Evolutionary conservation across 2,888 invertebrate species (phyloP).

Genomic region (Didymodactylos carnosus): DNA sequence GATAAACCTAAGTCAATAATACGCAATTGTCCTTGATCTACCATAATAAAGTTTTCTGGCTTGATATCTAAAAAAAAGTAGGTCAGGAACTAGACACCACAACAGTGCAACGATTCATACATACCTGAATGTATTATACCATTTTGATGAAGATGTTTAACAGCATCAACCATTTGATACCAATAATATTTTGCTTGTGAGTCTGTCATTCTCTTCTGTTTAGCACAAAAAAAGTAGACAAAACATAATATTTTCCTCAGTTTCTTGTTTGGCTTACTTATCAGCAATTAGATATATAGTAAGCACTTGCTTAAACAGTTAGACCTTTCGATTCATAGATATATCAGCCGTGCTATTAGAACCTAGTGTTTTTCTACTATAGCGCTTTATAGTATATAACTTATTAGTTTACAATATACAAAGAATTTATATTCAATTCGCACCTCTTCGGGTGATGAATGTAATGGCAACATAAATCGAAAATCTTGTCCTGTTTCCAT

Average conservation of each 20-base stretch:
- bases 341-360: too few species aligned
- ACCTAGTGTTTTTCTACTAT: too few species aligned
- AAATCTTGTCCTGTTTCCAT: slow-evolving; percentile 1
- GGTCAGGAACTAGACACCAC: too few species aligned
- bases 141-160: background rate
- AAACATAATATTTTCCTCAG: too few species aligned
- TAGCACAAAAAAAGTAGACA: too few species aligned
- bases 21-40: background rate
- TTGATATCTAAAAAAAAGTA: background rate
- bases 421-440: too few species aligned
- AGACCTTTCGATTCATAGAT: too few species aligned
- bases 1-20: background rate
- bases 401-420: too few species aligned
- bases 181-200: background rate
- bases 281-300: too few species aligned
- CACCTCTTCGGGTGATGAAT: background rate
- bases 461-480: background rate
- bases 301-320: too few species aligned
- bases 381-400: too few species aligned
- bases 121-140: background rate
- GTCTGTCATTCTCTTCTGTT: background rate
- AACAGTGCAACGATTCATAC: background rate
- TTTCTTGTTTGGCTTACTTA: too few species aligned
- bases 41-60: background rate
- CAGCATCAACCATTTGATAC: background rate